Percentiles rank a stretch among this genome's conserved stretches.
phyloP scores from a whole-genome alignment of 1,140 invertebrate genomes.

The Drosophila kohkoa region DNA sequence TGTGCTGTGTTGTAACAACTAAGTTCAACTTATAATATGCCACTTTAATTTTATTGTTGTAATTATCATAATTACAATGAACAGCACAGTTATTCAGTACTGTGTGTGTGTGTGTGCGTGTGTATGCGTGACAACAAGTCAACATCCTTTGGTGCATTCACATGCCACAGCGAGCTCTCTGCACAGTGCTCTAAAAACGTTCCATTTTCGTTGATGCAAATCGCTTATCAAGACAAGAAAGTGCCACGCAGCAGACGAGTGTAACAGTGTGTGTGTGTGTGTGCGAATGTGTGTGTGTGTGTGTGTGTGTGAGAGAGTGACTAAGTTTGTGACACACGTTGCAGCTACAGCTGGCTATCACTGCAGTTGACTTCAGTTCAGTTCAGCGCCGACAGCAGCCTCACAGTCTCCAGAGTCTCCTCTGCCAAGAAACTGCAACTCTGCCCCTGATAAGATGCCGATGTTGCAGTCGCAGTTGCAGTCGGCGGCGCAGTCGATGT shows the following conservation, averaged over 20 bases:
- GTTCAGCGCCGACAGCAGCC: slow-evolving; percentile 59
- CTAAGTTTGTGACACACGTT: slow-evolving; percentile 70
- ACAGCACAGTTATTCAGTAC: slow-evolving; percentile 12
- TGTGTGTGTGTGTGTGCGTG: slow-evolving; percentile 11
- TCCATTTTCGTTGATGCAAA: slow-evolving; percentile 79
- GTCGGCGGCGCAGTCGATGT: slow-evolving; percentile 21
- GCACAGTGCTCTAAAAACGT: slow-evolving; percentile 65
- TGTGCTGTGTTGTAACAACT: slow-evolving; percentile 11
- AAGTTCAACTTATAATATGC: slow-evolving; percentile 27
- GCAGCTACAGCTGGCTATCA: slow-evolving; percentile 63
- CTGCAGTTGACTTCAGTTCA: slow-evolving; percentile 57
- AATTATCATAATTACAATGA: slow-evolving; percentile 54
- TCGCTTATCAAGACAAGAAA: slow-evolving; percentile 76
- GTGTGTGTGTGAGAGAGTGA: slow-evolving; percentile 61
- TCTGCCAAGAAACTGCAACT: slow-evolving; percentile 40
- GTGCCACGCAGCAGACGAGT: slow-evolving; percentile 45
- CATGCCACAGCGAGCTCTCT: slow-evolving; percentile 33
- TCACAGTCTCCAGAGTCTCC: slow-evolving; percentile 55
- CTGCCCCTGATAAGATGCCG: slow-evolving; percentile 63
- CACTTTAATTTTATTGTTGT: slow-evolving; percentile 39
- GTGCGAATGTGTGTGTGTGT: slow-evolving; percentile 16
- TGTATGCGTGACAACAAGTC: slow-evolving; percentile 53
- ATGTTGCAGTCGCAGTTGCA: too few species aligned
- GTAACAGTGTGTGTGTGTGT: slow-evolving; percentile 13
- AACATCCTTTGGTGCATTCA: slow-evolving; percentile 78